Base-by-base conservation (phyloP, 1,140 invertebrate genomes). In the Sitobion miscanthi region DNA sequence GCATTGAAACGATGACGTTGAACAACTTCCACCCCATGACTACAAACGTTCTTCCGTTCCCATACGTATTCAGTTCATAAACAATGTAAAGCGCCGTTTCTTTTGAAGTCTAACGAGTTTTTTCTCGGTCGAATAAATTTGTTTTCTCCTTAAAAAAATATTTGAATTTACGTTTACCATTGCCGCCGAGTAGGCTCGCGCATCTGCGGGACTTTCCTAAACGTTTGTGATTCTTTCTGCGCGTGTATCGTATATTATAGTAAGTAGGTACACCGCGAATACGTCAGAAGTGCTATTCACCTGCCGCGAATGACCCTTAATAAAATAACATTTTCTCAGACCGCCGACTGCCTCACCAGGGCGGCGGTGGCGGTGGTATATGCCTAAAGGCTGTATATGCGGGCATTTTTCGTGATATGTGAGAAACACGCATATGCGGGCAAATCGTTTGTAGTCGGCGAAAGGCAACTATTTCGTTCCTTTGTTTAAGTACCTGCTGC, bases 61-160 rank as follows among this genome's bases (percentile, higher is more conserved):
- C 23, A 38, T 52, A n/a, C 23, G 35, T 42, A 42, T 62, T 17
- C 38, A 90, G 38, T 62, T 62, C 35, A 25, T 90, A 62, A 42
- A 23, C 54, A 42, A 62, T 90, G 42, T 90, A 62, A 9, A 42
- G 17, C 23, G 6, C 7, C 14, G 21, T 42, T 90, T 90, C 52
- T 45, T 90, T 90, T 90, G 88, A 90, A 38, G 54, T 90, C 23
- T 90, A 45, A 90, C 38, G 88, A 90, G 88, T 42, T 90, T 90
- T 52, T 90, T 90, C 25, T 90, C 38, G 54, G 88, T 90, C 38
- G 35, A 62, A 90, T 35, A 35, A 25, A 90, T 90, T 90, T 54
- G 20, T 38, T 47, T 54, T 89, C n/a, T 21, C 35, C 35, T 89
- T 54, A 89, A 87, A 85, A 54, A 85, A 42, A 52, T 89, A 54